These are phyloP conservation scores for Spicauda simplicius DNA, from an alignment of 2,888 invertebrate genomes.

Conservation along the genomic window DNA sequence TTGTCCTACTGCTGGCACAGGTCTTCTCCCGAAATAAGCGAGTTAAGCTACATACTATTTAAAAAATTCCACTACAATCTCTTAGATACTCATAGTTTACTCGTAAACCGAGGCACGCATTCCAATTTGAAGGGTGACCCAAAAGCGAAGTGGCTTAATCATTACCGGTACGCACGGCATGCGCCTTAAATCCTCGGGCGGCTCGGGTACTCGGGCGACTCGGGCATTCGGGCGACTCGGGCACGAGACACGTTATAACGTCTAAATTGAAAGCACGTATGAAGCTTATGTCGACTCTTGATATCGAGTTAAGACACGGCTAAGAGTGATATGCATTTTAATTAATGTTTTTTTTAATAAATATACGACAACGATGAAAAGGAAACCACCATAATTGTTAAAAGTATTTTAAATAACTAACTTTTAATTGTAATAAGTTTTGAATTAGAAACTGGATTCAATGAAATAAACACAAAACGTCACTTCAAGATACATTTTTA, in stretches of 20 bases:
- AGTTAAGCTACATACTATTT: background rate
- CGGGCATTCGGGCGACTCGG: no score
- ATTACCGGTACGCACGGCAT: slow-evolving; percentile 32
- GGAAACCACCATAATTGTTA: no score
- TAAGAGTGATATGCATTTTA: background rate
- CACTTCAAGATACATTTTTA: no score
- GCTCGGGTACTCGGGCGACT: background rate
- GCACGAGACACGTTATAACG: slow-evolving; percentile 24
- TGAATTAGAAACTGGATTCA: no score
- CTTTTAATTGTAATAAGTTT: no score
- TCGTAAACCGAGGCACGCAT: slow-evolving; percentile 21
- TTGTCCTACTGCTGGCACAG: no score
- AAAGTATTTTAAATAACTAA: no score
- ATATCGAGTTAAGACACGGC: slow-evolving; percentile 11
- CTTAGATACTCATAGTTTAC: slow-evolving; percentile 5
- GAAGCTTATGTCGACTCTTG: slow-evolving; percentile 18
- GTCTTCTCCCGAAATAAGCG: no score
- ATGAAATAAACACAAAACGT: no score
- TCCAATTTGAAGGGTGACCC: slow-evolving; percentile 31
- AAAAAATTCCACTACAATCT: background rate
- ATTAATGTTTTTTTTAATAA: no score
- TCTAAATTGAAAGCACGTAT: slow-evolving; percentile 23
- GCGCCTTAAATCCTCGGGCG: slow-evolving; percentile 27
- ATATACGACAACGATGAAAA: no score
- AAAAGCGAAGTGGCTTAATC: slow-evolving; percentile 18